phyloP scores from a whole-genome alignment of 2,797 vertebrate genomes.

The Zalophus californianus region DNA sequence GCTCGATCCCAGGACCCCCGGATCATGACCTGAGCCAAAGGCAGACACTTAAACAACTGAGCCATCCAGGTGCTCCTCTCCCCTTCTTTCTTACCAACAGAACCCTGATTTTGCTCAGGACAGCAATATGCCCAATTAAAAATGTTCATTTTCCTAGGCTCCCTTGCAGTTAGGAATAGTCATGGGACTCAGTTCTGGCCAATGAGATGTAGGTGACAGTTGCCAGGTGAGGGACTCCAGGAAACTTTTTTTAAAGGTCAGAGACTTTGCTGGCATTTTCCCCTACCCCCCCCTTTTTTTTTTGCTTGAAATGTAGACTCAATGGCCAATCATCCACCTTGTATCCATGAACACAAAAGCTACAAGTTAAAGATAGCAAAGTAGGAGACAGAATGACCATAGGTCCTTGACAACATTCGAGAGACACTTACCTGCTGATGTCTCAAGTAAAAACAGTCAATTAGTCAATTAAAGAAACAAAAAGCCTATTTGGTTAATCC shows the following conservation, averaged over 20 bases:
- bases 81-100: background rate
- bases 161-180: background rate
- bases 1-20: background rate
- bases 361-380: background rate
- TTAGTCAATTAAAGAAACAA: background rate
- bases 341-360: background rate
- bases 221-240: background rate
- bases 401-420: background rate
- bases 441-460: background rate
- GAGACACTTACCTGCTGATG: background rate
- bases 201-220: background rate
- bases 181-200: background rate
- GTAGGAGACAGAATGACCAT: background rate
- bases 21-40: background rate
- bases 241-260: background rate
- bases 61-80: background rate
- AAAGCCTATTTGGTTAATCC: background rate
- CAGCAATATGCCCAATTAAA: background rate
- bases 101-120: conserved; percentile 12
- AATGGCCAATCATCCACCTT: background rate
- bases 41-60: background rate
- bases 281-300: too few species aligned
- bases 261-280: background rate
- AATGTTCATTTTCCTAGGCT: background rate
- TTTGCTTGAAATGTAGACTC: background rate